Evolutionary conservation across 2,113 vertebrate genomes (phyloP), one percentile per base, ranked within the genome.

Genomic region (Pollachius pollachius): DNA sequence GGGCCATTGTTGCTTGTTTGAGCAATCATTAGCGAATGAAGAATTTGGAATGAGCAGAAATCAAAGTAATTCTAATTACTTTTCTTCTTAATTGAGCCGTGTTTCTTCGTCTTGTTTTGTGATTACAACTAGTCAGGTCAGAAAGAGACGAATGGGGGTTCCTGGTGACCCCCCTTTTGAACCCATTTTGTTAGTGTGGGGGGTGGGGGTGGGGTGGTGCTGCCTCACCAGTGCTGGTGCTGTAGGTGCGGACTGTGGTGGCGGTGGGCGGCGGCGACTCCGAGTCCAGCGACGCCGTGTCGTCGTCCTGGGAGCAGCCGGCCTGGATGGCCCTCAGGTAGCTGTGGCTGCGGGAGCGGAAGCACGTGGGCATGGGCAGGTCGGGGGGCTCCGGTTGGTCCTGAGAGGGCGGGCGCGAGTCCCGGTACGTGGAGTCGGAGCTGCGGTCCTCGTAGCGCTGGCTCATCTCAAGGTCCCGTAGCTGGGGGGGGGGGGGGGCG

Each of bases 301-400:
- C 97, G 60, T 98, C 96, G 0, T 99, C 97, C 87, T 99, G 96
- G 30, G 97, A 98, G 81, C 97, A 99, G 88, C 97, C 97, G 0
- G 96, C 97, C 88, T 99, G 97, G 85, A 99, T 98, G 89, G 97
- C 97, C n/a, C 96, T 95, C 87, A 99, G 95, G 92, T 99, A 99
- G 92, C 97, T 99, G 91, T 98, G 97, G 93, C 96, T 98, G 80
- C 97, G 94, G 68, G 97, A 99, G 69, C 97, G 95, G 89, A 99
- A 99, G 89, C 95, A 98, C 84, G 94, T 95, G 62, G 97, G 95
- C 90, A 95, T 93, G 62, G 96, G 95, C 87, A 98, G 78, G 81
- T 98, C 96, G 15, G 94, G 93, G 23, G 94, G 92, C 87, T 98
- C 97, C 0, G 92, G 87, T 78, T 74, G 85, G 11, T 94, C 90